Conservation (phyloP, 2,797 vertebrate species). For the Macrochelys suwanniensis region DNA sequence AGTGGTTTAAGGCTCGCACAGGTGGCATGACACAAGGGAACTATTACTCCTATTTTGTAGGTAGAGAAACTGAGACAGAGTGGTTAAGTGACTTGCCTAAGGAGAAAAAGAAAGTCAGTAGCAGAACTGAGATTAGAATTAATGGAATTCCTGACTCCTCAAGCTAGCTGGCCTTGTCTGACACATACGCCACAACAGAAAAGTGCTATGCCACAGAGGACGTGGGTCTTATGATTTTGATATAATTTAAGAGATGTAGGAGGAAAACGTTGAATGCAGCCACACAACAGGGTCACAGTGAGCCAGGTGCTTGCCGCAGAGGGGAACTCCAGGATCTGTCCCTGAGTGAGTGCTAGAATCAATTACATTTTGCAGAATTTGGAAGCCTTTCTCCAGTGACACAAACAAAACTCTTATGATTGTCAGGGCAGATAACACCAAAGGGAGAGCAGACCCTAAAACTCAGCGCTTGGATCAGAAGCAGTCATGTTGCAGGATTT, state of each 20-base stretch:
- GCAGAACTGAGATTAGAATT: background rate
- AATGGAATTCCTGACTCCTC: background rate
- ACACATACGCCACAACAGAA: background rate
- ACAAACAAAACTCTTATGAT: background rate
- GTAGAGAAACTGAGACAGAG: background rate
- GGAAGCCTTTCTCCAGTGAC: background rate
- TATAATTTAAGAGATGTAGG: background rate
- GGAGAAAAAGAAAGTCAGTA: background rate
- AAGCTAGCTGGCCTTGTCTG: background rate
- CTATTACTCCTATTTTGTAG: background rate
- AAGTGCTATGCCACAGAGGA: background rate
- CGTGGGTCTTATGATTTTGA: background rate
- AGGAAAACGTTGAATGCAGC: background rate
- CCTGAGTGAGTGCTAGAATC: background rate
- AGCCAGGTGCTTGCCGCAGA: constrained; percentile 33
- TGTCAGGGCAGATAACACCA: background rate
- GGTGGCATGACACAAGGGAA: background rate
- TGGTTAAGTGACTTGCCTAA: background rate
- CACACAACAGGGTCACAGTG: constrained; percentile 34
- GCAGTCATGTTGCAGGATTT: background rate
- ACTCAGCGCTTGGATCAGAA: background rate
- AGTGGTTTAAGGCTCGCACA: background rate
- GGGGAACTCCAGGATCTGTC: constrained; percentile 33
- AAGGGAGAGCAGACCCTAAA: background rate
- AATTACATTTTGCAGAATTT: background rate